Evolutionary conservation across 2,888 invertebrate species (phyloP).

Genomic region (Melanostoma scalare): DNA sequence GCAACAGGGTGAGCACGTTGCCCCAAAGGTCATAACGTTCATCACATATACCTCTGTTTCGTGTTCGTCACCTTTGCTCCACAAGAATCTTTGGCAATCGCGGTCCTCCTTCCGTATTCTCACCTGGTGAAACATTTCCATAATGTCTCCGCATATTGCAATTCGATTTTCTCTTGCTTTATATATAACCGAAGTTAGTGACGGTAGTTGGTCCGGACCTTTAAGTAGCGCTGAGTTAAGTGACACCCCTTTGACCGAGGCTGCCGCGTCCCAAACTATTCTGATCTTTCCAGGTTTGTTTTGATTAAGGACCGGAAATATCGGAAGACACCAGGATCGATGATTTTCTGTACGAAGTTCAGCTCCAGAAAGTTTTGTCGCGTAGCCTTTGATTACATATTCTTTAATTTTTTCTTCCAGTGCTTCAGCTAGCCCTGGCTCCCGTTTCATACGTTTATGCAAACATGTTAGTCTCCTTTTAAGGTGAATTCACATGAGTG

Average conservation of each 20-base stretch:
- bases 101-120: no score
- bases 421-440: no score
- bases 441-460: no score
- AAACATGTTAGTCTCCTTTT: no score
- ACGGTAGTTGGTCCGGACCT: slow-evolving; percentile 8
- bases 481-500: no score
- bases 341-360: neutral
- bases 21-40: neutral
- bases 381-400: no score
- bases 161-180: neutral
- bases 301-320: neutral
- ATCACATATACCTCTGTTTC: neutral
- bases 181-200: neutral
- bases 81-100: slow-evolving; percentile 15
- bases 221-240: slow-evolving; percentile 10
- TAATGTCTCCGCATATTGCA: neutral
- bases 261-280: slow-evolving; percentile 7
- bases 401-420: no score
- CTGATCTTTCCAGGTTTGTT: slow-evolving; percentile 10
- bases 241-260: slow-evolving; percentile 10
- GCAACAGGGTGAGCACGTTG: neutral
- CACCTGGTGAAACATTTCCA: slow-evolving; percentile 1
- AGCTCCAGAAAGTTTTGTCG: no score
- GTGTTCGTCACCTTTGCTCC: neutral
- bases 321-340: neutral